Evolutionary conservation across 2,113 vertebrate species (phyloP).

Genomic region (Grus americana): DNA sequence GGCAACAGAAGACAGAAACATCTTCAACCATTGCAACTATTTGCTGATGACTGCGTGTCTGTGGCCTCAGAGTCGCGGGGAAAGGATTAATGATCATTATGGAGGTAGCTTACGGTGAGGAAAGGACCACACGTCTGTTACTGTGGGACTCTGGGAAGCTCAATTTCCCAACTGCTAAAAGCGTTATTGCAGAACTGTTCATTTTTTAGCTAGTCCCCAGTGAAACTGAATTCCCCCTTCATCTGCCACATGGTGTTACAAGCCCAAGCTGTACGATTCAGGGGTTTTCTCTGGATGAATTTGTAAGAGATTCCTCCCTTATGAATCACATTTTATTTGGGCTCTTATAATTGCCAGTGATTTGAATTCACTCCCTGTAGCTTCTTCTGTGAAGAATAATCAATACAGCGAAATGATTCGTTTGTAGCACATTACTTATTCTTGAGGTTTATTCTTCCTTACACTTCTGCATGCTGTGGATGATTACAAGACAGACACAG

Average conservation of each 20-base stretch:
- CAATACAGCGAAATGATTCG: neutral
- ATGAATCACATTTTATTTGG: neutral
- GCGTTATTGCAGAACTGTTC: neutral
- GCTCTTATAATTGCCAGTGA: neutral
- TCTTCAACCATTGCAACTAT: neutral
- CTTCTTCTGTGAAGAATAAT: neutral
- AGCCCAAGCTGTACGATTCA: neutral
- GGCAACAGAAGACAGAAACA: neutral
- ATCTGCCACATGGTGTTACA: neutral
- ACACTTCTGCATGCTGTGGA: neutral
- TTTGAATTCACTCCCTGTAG: conserved; percentile 4
- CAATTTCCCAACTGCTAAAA: neutral
- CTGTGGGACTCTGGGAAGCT: neutral
- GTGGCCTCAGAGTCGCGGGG: neutral
- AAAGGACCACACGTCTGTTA: neutral
- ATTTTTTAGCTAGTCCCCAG: neutral
- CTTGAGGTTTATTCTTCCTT: neutral
- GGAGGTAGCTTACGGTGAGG: neutral
- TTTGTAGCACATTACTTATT: neutral
- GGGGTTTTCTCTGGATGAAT: neutral
- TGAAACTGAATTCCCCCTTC: neutral
- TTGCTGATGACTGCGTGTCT: neutral
- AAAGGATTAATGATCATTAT: neutral
- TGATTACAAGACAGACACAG: neutral
- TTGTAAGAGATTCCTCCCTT: neutral